phyloP scores from a whole-genome alignment of 2,113 vertebrate species.

The Apteryx mantelli region DNA sequence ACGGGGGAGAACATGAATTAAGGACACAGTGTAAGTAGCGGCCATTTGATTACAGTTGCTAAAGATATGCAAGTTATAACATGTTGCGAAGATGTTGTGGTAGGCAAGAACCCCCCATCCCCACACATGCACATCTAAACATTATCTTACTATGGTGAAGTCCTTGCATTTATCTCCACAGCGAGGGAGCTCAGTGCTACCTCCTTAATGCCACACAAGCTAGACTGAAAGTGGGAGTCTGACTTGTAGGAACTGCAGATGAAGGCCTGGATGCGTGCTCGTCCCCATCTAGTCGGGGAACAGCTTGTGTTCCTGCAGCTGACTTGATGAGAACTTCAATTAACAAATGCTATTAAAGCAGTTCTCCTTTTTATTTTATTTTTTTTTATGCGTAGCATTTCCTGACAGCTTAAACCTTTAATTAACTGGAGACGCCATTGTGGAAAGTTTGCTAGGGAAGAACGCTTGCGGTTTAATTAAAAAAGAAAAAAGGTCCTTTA shows the following conservation, averaged over 20 bases:
- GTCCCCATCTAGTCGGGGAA: not conserved
- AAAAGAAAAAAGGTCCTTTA: constrained; percentile 69
- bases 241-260: not conserved
- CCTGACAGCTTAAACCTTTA: constrained; percentile 77
- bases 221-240: not conserved
- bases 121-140: no score
- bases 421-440: constrained; percentile 77
- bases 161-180: not conserved
- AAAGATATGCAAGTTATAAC: not conserved
- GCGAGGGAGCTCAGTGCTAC: not conserved
- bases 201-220: not conserved
- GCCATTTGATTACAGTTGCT: not conserved
- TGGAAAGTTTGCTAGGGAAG: constrained; percentile 76
- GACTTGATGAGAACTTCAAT: constrained; percentile 37
- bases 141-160: not conserved
- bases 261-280: not conserved
- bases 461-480: constrained; percentile 75
- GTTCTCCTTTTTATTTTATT: constrained; percentile 25
- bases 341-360: constrained; percentile 58
- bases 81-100: not conserved
- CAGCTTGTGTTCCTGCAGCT: not conserved
- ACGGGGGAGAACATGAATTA: not conserved
- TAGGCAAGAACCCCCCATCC: not conserved
- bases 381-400: constrained; percentile 56
- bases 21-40: not conserved